Conservation (phyloP, 2,113 vertebrate genomes). For the Oryzias javanicus region DNA sequence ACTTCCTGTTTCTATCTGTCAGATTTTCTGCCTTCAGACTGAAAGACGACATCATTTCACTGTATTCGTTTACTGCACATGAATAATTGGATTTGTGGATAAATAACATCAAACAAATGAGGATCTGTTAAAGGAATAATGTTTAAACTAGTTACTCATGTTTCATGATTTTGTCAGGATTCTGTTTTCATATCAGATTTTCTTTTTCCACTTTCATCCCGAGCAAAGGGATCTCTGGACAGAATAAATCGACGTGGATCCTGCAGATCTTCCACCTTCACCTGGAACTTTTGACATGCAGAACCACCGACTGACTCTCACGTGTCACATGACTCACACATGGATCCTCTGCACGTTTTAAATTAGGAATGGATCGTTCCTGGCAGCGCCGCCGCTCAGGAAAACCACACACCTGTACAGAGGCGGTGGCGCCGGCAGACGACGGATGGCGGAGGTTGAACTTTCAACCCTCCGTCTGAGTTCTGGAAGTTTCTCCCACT, state of each 20-base stretch:
- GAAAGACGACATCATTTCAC: too few species aligned
- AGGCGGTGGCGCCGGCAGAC: slow-evolving; percentile 16
- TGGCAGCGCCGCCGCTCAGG: slow-evolving; percentile 24
- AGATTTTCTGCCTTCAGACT: too few species aligned
- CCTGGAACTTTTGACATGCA: slow-evolving; percentile 59
- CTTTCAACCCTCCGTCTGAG: slow-evolving; percentile 45
- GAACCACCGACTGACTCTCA: slow-evolving; percentile 49
- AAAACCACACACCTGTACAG: neutral
- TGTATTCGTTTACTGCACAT: too few species aligned
- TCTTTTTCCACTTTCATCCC: slow-evolving; percentile 28
- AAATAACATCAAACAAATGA: too few species aligned
- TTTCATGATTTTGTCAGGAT: too few species aligned
- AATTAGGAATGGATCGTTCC: slow-evolving; percentile 7
- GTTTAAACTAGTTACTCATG: too few species aligned
- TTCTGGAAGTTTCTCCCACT: slow-evolving; percentile 14
- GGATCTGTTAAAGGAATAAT: too few species aligned
- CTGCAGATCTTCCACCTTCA: slow-evolving; percentile 48
- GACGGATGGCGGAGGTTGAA: slow-evolving; percentile 20
- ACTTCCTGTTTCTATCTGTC: too few species aligned
- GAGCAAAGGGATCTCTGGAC: slow-evolving; percentile 40
- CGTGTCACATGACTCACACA: slow-evolving; percentile 58
- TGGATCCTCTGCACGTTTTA: slow-evolving; percentile 33
- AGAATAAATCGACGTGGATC: slow-evolving; percentile 37
- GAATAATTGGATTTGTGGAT: too few species aligned
- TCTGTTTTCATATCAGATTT: too few species aligned